Base-by-base conservation (phyloP, 2,113 vertebrate genomes). In the Pteropus alecto region DNA sequence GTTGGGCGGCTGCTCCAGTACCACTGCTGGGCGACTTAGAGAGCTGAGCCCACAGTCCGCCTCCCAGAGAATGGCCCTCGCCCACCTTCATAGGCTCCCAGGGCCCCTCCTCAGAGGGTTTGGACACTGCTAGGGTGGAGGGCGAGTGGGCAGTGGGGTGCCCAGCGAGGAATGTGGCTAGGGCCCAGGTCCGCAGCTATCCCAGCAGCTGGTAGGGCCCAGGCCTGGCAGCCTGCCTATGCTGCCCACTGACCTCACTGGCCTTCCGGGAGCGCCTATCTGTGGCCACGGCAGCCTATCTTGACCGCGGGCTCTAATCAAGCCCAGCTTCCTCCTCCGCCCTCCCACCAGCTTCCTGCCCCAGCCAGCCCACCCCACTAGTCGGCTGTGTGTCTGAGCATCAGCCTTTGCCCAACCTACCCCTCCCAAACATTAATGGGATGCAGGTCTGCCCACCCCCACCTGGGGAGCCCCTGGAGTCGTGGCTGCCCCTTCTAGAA, bases 231-330 rank as follows among this genome's bases (percentile, higher is more conserved):
- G 15, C 85, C 70, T 21, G 87, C 96, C 68, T 48, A 9, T 13
- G 58, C 38, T 61, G 78, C 84, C 94, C 30, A 16, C 94, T 86
- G 93, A 94, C 84, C 95, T 94, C 94, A 84, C 90, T 73, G 2
- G 18, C 8, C 84, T 92, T 85, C 97, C 81, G 76, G 96, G 93
- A 87, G 87, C 19, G 2, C 43, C 92, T 94, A 46, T 88, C 95
- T 93, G 94, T 7, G 92, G 94, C 97, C 74, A 26, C 78, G 68
- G 76, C 56, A 38, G 94, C 95, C 96, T 97, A 95, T 97, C 97
- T 96, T 5, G 28, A 85, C 94, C 35, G 0, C 22, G 0, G 33
- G 78, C 26, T 8, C 92, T 96, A 95, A 97, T 97, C 97, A 30
- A 93, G 89, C 93, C 43, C 15, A 0, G 54, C 95, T 97, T 97